Base-by-base conservation (phyloP, 2,113 vertebrate species). In the Cavia aperea region DNA sequence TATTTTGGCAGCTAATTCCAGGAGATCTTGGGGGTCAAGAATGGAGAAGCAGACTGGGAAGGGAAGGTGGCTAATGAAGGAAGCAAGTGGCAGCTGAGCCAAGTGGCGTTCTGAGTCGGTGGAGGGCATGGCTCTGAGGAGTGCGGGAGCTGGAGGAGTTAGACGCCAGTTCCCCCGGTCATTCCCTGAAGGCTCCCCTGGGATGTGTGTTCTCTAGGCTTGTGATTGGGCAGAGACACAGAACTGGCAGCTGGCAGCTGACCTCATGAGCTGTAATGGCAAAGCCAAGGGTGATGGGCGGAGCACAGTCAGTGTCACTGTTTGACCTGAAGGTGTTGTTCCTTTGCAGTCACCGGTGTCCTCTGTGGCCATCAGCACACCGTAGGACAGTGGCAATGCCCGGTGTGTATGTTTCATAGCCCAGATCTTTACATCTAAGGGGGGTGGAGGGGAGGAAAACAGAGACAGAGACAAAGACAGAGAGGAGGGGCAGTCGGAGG, bases 331-430 rank as follows among this genome's bases (percentile, higher is more conserved):
- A 7, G 58, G 11, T 36, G 4, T 31, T 3, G 24, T 39, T n/a
- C 81, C 31, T n/a, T 66, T 51, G 3, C 14, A 18, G 26, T 33
- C 81, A 21, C 60, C 62, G 11, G 10, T 72, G 24, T 36, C n/a
- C 60, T 46, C 39, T 56, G 31, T 56, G 24, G 29, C 24, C 19
- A 29, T 6, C 13, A 46, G 29, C 5, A 21, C 7, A 43, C 10
- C 7, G 14, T 0, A 13, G 12, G 3, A 18, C 5, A 65, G 18
- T 33, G 24, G 11, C 23, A 12, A 23, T 36, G 29, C 0, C 33
- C 18, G 0, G 4, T 21, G 21, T 3, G 13, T 63, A 0, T 89
- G 65, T 46, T 58, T 66, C 70, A 85, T 43, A n/a, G 70, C 7
- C 39, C 29, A 24, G 31, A 54, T 21, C 29, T 29, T 56, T 54